Evolutionary conservation across 2,797 vertebrate species (phyloP).

Genomic region (Pseudochromis fuscus): DNA sequence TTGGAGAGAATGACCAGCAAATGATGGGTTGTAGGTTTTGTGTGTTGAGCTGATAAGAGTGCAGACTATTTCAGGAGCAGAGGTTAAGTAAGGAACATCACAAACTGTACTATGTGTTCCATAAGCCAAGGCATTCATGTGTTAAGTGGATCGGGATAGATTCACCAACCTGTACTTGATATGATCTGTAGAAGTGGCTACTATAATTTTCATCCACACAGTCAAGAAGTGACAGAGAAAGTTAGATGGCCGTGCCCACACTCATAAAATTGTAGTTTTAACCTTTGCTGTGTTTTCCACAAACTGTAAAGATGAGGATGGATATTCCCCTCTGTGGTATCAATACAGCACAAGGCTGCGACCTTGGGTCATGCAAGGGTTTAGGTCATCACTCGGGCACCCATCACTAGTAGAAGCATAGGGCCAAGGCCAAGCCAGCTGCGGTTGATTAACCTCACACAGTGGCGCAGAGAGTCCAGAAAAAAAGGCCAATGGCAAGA

Average conservation of each 20-base stretch:
- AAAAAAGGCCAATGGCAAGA: slow-evolving; percentile 38
- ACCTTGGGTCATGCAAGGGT: slow-evolving; percentile 30
- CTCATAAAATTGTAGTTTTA: slow-evolving; percentile 11
- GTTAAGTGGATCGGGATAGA: slow-evolving; percentile 22
- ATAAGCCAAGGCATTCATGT: slow-evolving; percentile 12
- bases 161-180: slow-evolving; percentile 9
- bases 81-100: slow-evolving; percentile 41
- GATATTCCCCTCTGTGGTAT: neutral
- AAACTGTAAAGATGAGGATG: slow-evolving; percentile 2
- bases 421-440: slow-evolving; percentile 25
- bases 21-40: slow-evolving; percentile 51
- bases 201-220: neutral
- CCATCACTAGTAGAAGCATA: slow-evolving; percentile 4
- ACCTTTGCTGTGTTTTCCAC: slow-evolving; percentile 24
- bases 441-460: slow-evolving; percentile 42
- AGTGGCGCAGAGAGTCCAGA: slow-evolving; percentile 9
- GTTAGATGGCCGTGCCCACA: neutral
- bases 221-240: neutral
- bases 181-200: slow-evolving; percentile 15
- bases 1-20: slow-evolving; percentile 48
- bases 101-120: slow-evolving; percentile 30
- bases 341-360: slow-evolving; percentile 13
- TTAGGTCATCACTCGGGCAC: slow-evolving; percentile 6
- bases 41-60: slow-evolving; percentile 51
- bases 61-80: slow-evolving; percentile 33